phyloP scores from a whole-genome alignment of 2,888 invertebrate genomes.

The Eurytoma californica region DNA sequence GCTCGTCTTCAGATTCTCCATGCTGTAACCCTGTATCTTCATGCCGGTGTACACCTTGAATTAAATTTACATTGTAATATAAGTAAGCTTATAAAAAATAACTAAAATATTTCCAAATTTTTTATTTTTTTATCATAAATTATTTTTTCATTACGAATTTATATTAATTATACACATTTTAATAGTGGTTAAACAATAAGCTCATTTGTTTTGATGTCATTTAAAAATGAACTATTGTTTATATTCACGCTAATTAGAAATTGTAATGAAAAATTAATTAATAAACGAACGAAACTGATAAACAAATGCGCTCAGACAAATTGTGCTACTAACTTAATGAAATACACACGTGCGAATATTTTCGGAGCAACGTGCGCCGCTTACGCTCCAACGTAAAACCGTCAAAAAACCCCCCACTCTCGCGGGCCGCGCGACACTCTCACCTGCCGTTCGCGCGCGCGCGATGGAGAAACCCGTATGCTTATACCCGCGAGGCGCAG shows the following conservation, averaged over 20 bases:
- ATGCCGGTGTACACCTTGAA: constrained; percentile 51
- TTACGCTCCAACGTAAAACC: constrained; percentile 4
- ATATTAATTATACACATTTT: neutral
- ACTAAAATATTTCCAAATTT: no score
- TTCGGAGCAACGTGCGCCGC: neutral
- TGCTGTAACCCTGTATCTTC: constrained; percentile 64
- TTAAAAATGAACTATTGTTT: no score
- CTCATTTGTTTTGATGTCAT: no score
- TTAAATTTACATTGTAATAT: neutral
- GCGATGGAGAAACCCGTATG: neutral
- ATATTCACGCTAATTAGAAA: no score
- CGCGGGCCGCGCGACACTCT: neutral
- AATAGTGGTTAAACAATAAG: no score
- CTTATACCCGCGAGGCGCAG: neutral
- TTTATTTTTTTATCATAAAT: neutral
- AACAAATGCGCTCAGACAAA: no score
- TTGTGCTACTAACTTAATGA: neutral
- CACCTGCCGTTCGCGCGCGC: neutral
- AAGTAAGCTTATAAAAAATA: no score
- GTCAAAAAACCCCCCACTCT: constrained; percentile 12
- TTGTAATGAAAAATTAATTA: no score
- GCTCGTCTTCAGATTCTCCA: constrained; percentile 68
- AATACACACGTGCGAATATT: constrained; percentile 23
- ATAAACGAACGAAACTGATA: no score
- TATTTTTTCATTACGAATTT: neutral